Evolutionary conservation across 2,888 invertebrate genomes (phyloP), one percentile per base, ranked within the genome.

Genomic region (Carcina quercana): DNA sequence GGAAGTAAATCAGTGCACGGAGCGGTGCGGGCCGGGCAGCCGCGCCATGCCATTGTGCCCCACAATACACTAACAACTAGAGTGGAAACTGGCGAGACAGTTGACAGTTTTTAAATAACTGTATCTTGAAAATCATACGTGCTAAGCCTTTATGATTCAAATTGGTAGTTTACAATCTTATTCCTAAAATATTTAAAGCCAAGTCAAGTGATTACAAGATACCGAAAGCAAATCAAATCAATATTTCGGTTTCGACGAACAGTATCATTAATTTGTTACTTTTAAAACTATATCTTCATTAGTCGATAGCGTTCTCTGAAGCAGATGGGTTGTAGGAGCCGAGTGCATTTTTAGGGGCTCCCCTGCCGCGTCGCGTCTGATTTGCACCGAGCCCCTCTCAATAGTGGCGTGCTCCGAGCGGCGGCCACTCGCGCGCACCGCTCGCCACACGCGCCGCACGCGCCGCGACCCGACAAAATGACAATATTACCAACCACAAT

Each of bases 1-100:
- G 59, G 62, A 70, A 67, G 66, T 68, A 65, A 55, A 59, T 69
- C 75, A 76, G 78, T 76, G 69, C 66, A 70, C 60, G 62, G 56
- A 61, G 56, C 55, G 48, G 54, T 53, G 62, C 51, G 56, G 56
- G 47, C 47, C 11, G 5, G 17, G 17, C 5, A 5, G 17, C 17
- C 5, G 7, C 5, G 17, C 17, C 17, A 17, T 7, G 17, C 17
- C 7, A n/a, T n/a, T 5, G 17, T 17, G 17, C 7, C 17, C 17
- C 17, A 17, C 5, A 7, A 17, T 5, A 5, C 17, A 5, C 17
- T 5, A 17, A 17, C 7, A 5, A 17, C 17, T 5, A 17, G 17
- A 17, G 5, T 17, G 7, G 7, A 17, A 7, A 17, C 17, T 7
- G 17, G 17, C 17, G 5, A 17, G 7, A 17, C 7, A 17, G 17